A percentile compares a stretch with the other conserved stretches of the same genome.
phyloP scores from a whole-genome alignment of 2,797 vertebrate species.

The Hippoglossus hippoglossus region DNA sequence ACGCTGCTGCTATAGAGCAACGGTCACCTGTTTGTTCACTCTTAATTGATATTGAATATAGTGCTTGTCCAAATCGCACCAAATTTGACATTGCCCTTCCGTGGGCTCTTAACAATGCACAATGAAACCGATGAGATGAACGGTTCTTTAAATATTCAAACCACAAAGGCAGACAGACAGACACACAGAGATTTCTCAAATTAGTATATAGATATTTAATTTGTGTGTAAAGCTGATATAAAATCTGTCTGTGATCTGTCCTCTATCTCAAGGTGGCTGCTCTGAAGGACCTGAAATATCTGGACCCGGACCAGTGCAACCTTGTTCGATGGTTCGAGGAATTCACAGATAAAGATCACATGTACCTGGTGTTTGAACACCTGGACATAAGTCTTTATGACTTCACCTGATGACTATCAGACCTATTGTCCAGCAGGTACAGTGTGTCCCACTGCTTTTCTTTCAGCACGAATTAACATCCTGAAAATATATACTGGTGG shows the following conservation, averaged over 20 bases:
- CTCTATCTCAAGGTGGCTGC: not conserved
- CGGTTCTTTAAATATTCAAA: too few species aligned
- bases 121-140: too few species aligned
- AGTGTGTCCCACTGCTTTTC: not conserved
- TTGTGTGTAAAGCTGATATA: too few species aligned
- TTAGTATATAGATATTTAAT: too few species aligned
- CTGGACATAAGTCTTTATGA: conserved; percentile 31
- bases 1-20: too few species aligned
- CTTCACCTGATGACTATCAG: conserved; percentile 16
- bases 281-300: not conserved
- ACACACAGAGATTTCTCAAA: too few species aligned
- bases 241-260: not conserved
- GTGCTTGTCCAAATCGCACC: too few species aligned
- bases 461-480: not conserved
- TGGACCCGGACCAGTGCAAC: conserved; percentile 18
- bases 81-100: too few species aligned
- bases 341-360: not conserved
- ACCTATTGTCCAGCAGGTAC: conserved; percentile 28
- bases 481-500: not conserved
- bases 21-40: too few species aligned
- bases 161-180: too few species aligned
- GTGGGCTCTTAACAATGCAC: too few species aligned
- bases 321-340: not conserved
- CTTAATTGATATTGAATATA: too few species aligned
- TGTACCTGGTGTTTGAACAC: conserved; percentile 36